phyloP scores from a whole-genome alignment of 1,140 invertebrate genomes.

The Meloidogyne exigua region DNA sequence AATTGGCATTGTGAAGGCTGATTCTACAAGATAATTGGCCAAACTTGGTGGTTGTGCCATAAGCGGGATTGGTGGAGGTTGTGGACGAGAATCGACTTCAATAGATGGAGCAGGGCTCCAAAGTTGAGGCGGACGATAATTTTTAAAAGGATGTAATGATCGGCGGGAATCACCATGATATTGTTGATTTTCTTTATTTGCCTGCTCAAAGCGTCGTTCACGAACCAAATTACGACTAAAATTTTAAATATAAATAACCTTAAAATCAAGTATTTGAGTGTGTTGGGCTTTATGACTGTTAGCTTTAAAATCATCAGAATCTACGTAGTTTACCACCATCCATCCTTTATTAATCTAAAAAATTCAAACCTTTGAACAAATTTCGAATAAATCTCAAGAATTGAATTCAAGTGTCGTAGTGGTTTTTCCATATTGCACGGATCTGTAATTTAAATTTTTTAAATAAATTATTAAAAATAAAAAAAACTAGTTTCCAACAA shows the following conservation, averaged over 20 bases:
- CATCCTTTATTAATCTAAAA: background rate
- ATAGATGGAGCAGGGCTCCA: background rate
- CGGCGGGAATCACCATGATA: background rate
- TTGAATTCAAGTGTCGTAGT: background rate
- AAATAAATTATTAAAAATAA: background rate
- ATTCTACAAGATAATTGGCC: background rate
- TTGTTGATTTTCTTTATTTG: background rate
- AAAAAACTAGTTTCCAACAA: slow-evolving; percentile 7
- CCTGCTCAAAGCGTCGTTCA: background rate
- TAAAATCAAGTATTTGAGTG: too few species aligned
- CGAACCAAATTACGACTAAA: slow-evolving; percentile 5
- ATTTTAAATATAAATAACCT: background rate
- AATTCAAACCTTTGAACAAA: slow-evolving; percentile 17
- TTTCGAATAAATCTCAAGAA: slow-evolving; percentile 15
- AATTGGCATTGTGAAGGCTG: background rate
- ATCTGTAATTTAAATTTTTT: background rate
- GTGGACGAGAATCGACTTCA: background rate
- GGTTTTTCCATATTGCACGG: background rate
- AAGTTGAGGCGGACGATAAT: background rate
- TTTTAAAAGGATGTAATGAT: background rate
- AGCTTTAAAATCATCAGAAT: too few species aligned
- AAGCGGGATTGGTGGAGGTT: background rate
- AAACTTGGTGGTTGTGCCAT: background rate
- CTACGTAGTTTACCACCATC: too few species aligned
- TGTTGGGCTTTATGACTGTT: too few species aligned